These are phyloP conservation scores for Gymnarchus niloticus DNA, from an alignment of 2,113 vertebrate species.

Conservation along the genomic window DNA sequence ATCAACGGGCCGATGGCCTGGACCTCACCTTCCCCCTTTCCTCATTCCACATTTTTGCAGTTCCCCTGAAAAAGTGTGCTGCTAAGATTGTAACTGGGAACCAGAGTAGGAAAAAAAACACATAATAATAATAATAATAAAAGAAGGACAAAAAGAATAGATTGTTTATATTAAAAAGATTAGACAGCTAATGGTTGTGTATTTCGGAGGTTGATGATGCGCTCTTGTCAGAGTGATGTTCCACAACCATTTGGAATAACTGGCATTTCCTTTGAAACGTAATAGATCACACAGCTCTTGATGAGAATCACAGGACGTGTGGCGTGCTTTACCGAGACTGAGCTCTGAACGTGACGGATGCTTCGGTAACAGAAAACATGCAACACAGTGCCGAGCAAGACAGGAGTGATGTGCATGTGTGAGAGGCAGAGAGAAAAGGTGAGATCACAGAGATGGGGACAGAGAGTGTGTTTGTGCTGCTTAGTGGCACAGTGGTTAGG, in stretches of 20 bases:
- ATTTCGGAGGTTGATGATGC: conserved; percentile 24
- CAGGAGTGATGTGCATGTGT: neutral
- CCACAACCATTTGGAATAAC: conserved; percentile 20
- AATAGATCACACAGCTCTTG: conserved; percentile 24
- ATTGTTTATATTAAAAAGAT: conserved; percentile 26
- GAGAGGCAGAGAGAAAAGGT: neutral
- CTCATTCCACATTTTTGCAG: neutral
- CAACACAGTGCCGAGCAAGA: neutral
- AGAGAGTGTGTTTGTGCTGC: too few relatives aligned
- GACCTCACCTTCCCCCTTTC: neutral
- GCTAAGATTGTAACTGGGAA: conserved; percentile 1
- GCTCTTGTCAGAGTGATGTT: conserved; percentile 25
- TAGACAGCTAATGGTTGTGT: conserved; percentile 22
- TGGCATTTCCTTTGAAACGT: conserved; percentile 32
- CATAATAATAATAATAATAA: neutral
- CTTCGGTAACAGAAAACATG: neutral
- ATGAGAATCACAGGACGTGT: conserved; percentile 7
- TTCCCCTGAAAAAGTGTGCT: neutral
- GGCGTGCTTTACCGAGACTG: conserved; percentile 16
- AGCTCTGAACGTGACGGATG: neutral
- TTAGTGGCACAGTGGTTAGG: too few relatives aligned
- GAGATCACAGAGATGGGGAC: too few relatives aligned
- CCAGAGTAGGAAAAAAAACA: neutral
- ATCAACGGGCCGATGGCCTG: neutral
- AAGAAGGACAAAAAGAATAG: conserved; percentile 5